These are phyloP conservation scores for Sparidentex hasta DNA, from an alignment of 2,797 vertebrate genomes.

Conservation along the genomic window DNA sequence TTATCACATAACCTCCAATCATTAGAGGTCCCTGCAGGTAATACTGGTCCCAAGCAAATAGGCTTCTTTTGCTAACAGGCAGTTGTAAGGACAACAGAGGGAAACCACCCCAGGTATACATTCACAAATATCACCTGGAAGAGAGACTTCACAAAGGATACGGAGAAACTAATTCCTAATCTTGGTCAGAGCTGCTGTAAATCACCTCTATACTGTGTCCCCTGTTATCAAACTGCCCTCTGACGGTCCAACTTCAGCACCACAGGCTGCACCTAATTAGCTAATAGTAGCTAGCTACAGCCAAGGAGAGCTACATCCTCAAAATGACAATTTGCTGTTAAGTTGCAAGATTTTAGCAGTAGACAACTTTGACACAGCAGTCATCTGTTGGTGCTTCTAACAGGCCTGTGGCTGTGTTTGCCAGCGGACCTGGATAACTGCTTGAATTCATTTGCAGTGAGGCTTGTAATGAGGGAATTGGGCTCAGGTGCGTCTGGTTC, in stretches of 20 bases:
- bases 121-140: neutral
- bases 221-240: no score
- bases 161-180: neutral
- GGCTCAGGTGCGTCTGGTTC: conserved; percentile 39
- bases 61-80: neutral
- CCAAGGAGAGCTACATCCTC: neutral
- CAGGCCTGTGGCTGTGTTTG: neutral
- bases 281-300: no score
- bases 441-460: conserved; percentile 27
- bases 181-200: neutral
- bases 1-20: no score
- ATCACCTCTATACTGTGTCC: no score
- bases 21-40: no score
- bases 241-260: no score
- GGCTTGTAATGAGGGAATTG: conserved; percentile 23
- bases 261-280: no score
- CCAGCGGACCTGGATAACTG: neutral
- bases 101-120: neutral
- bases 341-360: neutral
- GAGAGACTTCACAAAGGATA: conserved; percentile 9
- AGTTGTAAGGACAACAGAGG: neutral
- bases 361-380: neutral
- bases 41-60: no score
- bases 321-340: neutral
- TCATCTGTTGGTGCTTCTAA: neutral